phyloP scores from a whole-genome alignment of 2,113 vertebrate species.

The Oncorhynchus tshawytscha region DNA sequence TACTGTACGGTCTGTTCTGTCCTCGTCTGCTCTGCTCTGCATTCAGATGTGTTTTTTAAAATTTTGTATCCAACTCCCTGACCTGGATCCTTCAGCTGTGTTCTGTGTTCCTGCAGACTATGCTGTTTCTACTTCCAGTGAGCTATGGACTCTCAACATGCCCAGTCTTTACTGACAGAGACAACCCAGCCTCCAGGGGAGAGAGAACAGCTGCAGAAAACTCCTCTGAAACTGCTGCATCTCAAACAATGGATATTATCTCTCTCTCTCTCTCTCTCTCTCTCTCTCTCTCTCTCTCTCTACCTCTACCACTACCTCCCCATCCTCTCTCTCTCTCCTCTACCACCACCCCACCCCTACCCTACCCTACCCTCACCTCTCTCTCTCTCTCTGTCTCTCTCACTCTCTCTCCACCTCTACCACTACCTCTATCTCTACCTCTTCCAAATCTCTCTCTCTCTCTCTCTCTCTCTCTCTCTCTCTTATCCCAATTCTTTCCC shows the following conservation, averaged over 20 bases:
- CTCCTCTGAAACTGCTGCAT: slow-evolving; percentile 25
- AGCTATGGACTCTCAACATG: slow-evolving; percentile 27
- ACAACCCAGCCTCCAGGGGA: neutral
- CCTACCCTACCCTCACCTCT: too few species aligned
- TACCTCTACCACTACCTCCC: neutral
- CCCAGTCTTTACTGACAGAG: slow-evolving; percentile 41
- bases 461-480: slow-evolving; percentile 1
- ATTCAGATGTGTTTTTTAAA: slow-evolving; percentile 25
- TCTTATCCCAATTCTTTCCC: neutral
- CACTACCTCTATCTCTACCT: too few species aligned
- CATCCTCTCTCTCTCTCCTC: neutral
- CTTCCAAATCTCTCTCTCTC: neutral
- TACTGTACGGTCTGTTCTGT: neutral
- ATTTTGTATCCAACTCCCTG: slow-evolving; percentile 29
- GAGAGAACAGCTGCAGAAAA: slow-evolving; percentile 33
- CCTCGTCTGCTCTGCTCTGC: slow-evolving; percentile 34
- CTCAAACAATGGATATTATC: slow-evolving; percentile 11
- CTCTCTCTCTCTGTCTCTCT: too few species aligned
- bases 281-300: neutral
- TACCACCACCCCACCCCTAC: too few species aligned
- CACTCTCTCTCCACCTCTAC: too few species aligned
- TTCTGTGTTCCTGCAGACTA: neutral
- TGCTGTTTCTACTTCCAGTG: neutral
- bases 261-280: neutral
- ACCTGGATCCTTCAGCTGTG: slow-evolving; percentile 49